These are phyloP conservation scores for Gymnosoma rotundatum DNA, from an alignment of 2,888 invertebrate species.

Conservation along the genomic window DNA sequence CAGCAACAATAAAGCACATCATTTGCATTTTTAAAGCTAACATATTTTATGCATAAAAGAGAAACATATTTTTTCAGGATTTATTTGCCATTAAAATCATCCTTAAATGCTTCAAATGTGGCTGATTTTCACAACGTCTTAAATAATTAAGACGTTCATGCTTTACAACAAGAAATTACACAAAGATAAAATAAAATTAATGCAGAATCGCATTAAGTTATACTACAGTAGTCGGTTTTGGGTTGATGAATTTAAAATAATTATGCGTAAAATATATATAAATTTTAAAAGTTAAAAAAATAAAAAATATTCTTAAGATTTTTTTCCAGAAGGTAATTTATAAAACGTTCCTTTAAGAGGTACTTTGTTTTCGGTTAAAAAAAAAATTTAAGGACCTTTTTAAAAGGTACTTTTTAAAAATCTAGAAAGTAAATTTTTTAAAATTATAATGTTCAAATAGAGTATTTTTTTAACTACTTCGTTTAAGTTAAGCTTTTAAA, in stretches of 20 bases:
- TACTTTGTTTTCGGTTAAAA: too few species aligned
- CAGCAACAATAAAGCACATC: constrained; percentile 20
- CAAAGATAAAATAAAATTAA: neutral
- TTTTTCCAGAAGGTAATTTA: too few species aligned
- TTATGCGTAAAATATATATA: neutral
- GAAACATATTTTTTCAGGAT: constrained; percentile 62
- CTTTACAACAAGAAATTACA: constrained; percentile 2
- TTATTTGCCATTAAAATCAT: constrained; percentile 65
- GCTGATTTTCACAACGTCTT: neutral
- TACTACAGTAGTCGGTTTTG: neutral
- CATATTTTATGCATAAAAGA: constrained; percentile 18
- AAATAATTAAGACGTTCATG: constrained; percentile 45
- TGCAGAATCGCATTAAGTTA: neutral
- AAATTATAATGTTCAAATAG: too few species aligned
- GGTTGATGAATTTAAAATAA: neutral
- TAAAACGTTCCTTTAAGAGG: too few species aligned
- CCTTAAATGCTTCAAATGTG: constrained; percentile 43
- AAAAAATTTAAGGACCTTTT: too few species aligned
- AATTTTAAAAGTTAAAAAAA: too few species aligned
- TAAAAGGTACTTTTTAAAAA: too few species aligned
- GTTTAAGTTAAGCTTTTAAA: too few species aligned
- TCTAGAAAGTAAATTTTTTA: too few species aligned
- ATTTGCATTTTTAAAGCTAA: neutral
- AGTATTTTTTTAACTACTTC: too few species aligned
- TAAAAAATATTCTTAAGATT: too few species aligned